A percentile compares a stretch with the other conserved stretches of the same genome.
Evolutionary conservation across 2,797 vertebrate species (phyloP).

Genomic region (Ispidina picta): DNA sequence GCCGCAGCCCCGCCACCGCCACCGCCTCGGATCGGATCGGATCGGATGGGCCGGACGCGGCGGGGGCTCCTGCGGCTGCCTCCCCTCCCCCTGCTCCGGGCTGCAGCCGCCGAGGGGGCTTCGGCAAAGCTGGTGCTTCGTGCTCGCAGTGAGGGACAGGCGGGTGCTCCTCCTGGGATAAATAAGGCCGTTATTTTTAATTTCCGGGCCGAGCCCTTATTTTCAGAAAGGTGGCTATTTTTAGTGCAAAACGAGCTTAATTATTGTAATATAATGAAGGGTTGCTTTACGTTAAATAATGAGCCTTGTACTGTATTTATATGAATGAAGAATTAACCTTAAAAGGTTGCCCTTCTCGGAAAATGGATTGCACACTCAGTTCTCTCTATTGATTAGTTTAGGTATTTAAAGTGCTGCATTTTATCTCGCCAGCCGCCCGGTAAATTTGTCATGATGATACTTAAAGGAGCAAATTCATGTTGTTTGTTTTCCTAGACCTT

Average conservation of each 20-base stretch:
- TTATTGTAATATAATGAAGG: neutral
- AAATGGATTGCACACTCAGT: conserved; percentile 49
- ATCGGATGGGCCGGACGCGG: no score
- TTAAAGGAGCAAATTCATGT: neutral
- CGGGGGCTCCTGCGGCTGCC: neutral
- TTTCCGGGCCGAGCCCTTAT: neutral
- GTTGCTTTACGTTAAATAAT: neutral
- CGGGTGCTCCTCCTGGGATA: neutral
- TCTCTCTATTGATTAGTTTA: conserved; percentile 50
- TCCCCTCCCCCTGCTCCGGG: neutral
- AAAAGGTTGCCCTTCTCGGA: conserved; percentile 39
- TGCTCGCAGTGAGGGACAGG: accelerated
- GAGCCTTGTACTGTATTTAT: neutral
- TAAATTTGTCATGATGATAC: conserved; percentile 25
- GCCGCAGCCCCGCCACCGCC: no score
- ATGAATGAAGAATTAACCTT: conserved; percentile 43
- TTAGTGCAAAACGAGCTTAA: neutral
- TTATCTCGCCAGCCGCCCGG: conserved; percentile 46
- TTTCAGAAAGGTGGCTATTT: neutral
- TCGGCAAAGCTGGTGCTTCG: neutral
- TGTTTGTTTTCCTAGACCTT: conserved; percentile 22
- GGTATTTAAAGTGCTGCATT: conserved; percentile 66
- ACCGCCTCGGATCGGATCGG: no score
- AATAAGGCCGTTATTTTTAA: neutral
- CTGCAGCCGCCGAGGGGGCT: neutral